These are phyloP conservation scores for Tenualosa ilisha DNA, from an alignment of 2,797 vertebrate genomes.

Conservation along the genomic window DNA sequence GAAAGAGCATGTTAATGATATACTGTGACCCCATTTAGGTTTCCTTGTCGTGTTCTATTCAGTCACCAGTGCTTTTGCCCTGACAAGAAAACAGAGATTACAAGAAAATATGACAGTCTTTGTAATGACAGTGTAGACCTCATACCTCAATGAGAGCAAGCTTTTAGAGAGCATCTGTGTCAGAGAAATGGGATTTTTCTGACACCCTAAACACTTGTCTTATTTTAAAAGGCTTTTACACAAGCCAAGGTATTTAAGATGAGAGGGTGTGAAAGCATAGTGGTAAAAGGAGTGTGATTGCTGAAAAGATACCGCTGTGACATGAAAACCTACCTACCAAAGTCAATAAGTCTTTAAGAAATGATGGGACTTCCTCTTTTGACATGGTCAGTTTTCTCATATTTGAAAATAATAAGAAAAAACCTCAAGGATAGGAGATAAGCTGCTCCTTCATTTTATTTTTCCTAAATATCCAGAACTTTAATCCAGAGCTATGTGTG, in stretches of 20 bases:
- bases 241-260: neutral
- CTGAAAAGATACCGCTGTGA: neutral
- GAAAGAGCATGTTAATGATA: neutral
- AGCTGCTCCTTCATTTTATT: neutral
- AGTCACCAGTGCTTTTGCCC: neutral
- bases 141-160: neutral
- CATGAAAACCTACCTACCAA: constrained; percentile 7
- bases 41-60: neutral
- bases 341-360: neutral
- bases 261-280: constrained; percentile 32
- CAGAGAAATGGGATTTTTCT: constrained; percentile 30
- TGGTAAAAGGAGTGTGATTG: constrained; percentile 6
- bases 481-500: too few species aligned
- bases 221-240: constrained; percentile 37
- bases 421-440: too few species aligned
- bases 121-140: constrained; percentile 21
- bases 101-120: neutral
- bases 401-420: neutral
- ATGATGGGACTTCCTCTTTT: neutral
- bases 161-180: constrained; percentile 40
- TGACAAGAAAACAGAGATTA: neutral
- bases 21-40: neutral
- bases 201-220: constrained; percentile 48
- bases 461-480: neutral
- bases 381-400: neutral